Evolutionary conservation across 2,797 vertebrate species (phyloP), one percentile per base, ranked within the genome.

Genomic region (Streptopelia turtur): DNA sequence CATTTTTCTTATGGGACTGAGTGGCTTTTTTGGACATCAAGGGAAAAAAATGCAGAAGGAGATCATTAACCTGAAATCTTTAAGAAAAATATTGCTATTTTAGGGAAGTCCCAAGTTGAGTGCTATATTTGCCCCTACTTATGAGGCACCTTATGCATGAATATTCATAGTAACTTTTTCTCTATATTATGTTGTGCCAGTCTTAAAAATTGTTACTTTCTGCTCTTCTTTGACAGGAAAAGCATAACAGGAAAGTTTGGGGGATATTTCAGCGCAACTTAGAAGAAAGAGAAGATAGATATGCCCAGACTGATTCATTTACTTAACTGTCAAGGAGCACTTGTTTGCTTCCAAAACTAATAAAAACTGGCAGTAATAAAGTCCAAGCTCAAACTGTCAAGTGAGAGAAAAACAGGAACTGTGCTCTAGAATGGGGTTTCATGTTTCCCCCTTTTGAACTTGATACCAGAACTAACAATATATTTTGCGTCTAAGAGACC

Each of bases 361-460:
- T 11, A 69, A 65, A 87, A 75, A 7, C 25, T 11, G 84, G n/a
- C 50, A 72, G 70, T 18, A 60, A 52, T 37, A 5, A 65, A 77
- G 78, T 6, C 83, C 1, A 5, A 92, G 84, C 91, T 56, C 72
- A 63, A 83, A 83, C 31, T 80, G 87, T 6, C 47, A 21, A 92
- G 66, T 39, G 60, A 91, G n/a, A n/a, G 39, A 94, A 94, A 96
- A 96, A 96, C 93, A 96, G 95, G 96, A 96, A 96, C 95, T 74
- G 91, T 12, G 82, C 52, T 65, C 30, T 41, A 70, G 49, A 78
- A 31, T 76, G 81, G 90, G 74, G 88, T 76, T 96, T 93, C 3
- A 0, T 70, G 50, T 97, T 95, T 96, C 96, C 95, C n/a, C 86
- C 63, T 95, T 96, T 30, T 53, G 52, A 82, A 84, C 41, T 5